Conservation (phyloP, 1,140 invertebrate species). For the Heliothis virescens region DNA sequence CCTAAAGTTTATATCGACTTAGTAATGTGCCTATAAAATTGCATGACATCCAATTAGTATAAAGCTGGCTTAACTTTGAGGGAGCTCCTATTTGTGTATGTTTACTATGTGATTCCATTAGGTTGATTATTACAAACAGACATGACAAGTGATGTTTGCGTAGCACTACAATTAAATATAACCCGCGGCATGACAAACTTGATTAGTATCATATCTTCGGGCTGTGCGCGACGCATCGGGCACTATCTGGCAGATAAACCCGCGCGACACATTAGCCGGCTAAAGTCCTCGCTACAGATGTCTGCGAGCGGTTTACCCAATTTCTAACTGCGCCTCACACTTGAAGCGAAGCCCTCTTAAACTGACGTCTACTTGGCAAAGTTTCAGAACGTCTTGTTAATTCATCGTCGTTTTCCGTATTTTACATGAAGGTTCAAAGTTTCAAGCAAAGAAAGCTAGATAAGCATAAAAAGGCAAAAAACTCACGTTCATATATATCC, state of each 20-base stretch:
- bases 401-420: neutral
- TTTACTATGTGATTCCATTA: neutral
- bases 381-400: conserved; percentile 10
- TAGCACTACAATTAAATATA: conserved; percentile 10
- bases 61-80: neutral
- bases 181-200: conserved; percentile 6
- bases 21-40: conserved; percentile 10
- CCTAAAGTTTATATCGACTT: neutral
- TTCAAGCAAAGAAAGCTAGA: neutral
- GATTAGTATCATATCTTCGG: conserved; percentile 18
- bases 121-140: neutral
- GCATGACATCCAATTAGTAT: neutral
- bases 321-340: conserved; percentile 21
- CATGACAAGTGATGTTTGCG: neutral
- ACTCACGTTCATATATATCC: too few relatives aligned
- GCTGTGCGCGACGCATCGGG: neutral
- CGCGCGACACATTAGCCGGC: conserved; percentile 19
- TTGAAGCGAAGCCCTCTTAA: conserved; percentile 16
- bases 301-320: conserved; percentile 26
- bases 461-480: too few relatives aligned
- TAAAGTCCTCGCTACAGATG: conserved; percentile 30
- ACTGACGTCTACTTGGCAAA: conserved; percentile 29
- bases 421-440: neutral
- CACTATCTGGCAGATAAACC: conserved; percentile 18
- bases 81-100: neutral